These are phyloP conservation scores for Petrolisthes cinctipes DNA, from an alignment of 2,888 invertebrate genomes.

Conservation along the genomic window DNA sequence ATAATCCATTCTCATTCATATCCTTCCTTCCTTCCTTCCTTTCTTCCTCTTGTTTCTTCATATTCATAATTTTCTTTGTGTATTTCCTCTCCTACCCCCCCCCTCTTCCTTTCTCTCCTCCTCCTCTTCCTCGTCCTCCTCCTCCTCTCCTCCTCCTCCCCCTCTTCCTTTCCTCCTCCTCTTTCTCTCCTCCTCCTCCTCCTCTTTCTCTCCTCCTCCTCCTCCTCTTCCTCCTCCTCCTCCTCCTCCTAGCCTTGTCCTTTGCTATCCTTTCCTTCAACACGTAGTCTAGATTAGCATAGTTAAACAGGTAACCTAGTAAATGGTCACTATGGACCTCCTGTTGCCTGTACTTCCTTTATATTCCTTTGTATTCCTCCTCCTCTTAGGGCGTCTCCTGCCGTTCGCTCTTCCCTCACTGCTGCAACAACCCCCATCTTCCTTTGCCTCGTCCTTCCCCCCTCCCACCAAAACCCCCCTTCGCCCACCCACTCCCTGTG, in stretches of 20 bases:
- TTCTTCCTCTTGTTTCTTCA: background rate
- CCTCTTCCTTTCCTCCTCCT: background rate
- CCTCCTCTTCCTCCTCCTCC: background rate
- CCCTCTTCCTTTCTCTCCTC: background rate
- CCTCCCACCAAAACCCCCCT: background rate
- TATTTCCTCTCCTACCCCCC: background rate
- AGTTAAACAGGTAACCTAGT: no score
- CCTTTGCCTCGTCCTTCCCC: background rate
- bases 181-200: background rate
- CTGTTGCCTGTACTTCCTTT: background rate
- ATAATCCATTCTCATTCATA: background rate
- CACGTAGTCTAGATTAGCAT: no score
- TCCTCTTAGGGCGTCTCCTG: background rate
- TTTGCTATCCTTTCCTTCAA: no score
- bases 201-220: slow-evolving; percentile 1
- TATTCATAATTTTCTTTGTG: background rate
- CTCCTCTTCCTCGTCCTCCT: background rate
- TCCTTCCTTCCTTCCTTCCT: background rate
- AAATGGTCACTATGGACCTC: no score
- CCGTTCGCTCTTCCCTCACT: background rate
- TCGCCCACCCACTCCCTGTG: background rate
- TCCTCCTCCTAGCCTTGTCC: no score
- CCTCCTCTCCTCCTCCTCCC: background rate
- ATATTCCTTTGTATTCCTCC: background rate
- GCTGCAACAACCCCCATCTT: slow-evolving; percentile 7